Evolutionary conservation across 2,888 invertebrate genomes (phyloP), one percentile per base, ranked within the genome.

Genomic region (Subacronicta megacephala): DNA sequence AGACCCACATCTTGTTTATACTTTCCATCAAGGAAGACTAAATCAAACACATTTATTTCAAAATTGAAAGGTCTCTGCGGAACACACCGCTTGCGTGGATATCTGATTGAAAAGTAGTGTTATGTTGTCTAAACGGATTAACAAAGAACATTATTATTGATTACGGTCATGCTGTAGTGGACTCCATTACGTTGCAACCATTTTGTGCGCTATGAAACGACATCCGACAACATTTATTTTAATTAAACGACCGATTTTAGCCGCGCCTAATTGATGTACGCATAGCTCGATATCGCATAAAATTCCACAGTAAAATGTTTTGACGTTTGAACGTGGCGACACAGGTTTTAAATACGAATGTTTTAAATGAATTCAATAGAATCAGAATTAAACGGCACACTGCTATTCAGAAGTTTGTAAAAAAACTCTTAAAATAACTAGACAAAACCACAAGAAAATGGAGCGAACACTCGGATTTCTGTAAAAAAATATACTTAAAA

Each of bases 211-310:
- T 36, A 61, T 55, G 35, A 31, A 46, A 55, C 38, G 29, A 31
- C 64, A 45, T 52, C 33, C 23, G 29, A 55, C 18, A 35, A 53
- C 52, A 64, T 68, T 47, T 23, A 53, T 69, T 66, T 69, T 65
- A 71, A 66, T 66, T 55, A 62, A 62, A 62, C 38, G 31, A 9
- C n/a, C 40, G 18, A 40, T 62, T 69, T 69, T 54, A 65, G 54
- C 29, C 16, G 3, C 0, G 17, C 50, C 50, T 69, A 54, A 65
- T 61, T 61, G 45, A 52, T 52, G 49, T 35, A 33, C 51, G 58
- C 17, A 62, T 37, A 41, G 7, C 13, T 12, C 2, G 15, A 33
- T 43, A 47, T 36, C 23, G 15, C 18, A 18, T 31, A 63, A 63
- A 62, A 56, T 7, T 40, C n/a, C 35, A 47, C 31, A 40, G 47